These are phyloP conservation scores for Hafferia zeledoni DNA, from an alignment of 2,797 vertebrate genomes.

Conservation along the genomic window DNA sequence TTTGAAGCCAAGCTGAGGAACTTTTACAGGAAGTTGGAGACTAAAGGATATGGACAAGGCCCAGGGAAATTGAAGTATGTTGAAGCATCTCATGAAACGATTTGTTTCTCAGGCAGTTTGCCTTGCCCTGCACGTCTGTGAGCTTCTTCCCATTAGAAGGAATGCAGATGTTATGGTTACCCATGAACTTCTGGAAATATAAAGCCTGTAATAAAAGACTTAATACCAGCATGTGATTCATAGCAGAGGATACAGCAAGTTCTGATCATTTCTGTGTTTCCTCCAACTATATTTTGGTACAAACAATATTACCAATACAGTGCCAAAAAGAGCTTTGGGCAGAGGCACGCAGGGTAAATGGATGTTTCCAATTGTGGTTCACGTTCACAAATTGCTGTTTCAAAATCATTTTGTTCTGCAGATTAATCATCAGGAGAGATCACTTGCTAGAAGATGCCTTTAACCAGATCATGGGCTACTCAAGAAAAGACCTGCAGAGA, in stretches of 20 bases:
- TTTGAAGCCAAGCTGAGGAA: constrained; percentile 98
- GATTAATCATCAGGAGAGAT: constrained; percentile 95
- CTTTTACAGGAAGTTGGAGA: constrained; percentile 97
- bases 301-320: background rate
- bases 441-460: constrained; percentile 97
- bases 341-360: background rate
- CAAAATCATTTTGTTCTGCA: constrained; percentile 67
- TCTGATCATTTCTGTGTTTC: background rate
- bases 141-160: background rate
- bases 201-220: background rate
- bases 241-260: background rate
- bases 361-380: background rate
- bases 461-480: constrained; percentile 98
- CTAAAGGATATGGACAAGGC: constrained; percentile 96
- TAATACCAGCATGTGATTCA: background rate
- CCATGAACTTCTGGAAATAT: background rate
- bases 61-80: constrained; percentile 97
- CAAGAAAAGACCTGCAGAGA: constrained; percentile 95
- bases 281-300: background rate
- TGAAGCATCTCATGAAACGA: background rate
- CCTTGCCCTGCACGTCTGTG: background rate
- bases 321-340: background rate
- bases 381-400: background rate
- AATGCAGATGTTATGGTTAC: constrained; percentile 15
- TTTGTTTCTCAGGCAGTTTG: background rate